phyloP scores from a whole-genome alignment of 2,113 vertebrate genomes.

The Struthio camelus region DNA sequence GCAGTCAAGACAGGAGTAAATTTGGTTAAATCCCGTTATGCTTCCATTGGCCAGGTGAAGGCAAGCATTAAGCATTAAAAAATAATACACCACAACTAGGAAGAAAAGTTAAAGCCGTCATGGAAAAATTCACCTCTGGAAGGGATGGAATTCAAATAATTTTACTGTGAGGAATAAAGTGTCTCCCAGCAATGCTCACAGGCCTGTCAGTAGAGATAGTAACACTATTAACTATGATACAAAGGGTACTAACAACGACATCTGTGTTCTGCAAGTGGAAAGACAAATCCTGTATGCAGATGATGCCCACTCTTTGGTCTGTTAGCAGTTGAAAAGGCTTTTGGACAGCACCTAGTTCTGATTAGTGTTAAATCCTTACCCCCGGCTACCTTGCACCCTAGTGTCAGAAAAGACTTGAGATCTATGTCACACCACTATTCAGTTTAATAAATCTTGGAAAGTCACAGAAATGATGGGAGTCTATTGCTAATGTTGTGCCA shows the following conservation, averaged over 20 bases:
- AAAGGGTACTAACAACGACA: not conserved
- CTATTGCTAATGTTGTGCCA: not conserved
- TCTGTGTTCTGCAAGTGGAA: not conserved
- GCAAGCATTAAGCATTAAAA: not conserved
- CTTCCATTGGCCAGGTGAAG: not conserved
- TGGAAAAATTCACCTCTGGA: not conserved
- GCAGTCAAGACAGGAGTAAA: not conserved
- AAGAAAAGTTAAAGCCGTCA: not conserved
- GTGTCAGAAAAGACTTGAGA: not conserved
- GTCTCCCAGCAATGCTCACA: not conserved
- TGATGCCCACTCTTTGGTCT: not conserved
- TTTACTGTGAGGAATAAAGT: not conserved
- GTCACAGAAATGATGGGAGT: not conserved
- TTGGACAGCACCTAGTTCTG: not conserved
- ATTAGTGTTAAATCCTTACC: not conserved
- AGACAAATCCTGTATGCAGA: not conserved
- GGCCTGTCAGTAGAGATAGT: not conserved
- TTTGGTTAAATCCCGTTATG: not conserved
- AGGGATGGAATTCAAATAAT: not conserved
- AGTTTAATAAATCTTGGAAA: not conserved
- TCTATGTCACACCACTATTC: not conserved
- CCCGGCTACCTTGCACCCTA: not conserved
- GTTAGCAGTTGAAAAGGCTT: not conserved
- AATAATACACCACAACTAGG: not conserved
- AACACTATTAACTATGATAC: not conserved